A percentile compares a stretch with the other conserved stretches of the same genome.
Evolutionary conservation across 2,113 vertebrate species (phyloP).

Genomic region (Bos indicus): DNA sequence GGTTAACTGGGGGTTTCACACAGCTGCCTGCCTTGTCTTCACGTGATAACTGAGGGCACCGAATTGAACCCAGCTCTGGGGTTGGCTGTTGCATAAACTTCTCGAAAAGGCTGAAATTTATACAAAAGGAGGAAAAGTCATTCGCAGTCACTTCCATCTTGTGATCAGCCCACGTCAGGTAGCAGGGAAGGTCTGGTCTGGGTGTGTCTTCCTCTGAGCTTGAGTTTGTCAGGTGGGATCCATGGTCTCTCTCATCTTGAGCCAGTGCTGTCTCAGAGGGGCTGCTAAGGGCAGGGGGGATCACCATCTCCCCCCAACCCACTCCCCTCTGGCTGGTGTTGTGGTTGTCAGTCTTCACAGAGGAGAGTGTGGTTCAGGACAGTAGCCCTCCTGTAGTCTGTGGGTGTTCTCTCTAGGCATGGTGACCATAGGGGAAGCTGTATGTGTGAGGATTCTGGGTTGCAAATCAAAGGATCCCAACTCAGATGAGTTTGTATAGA

Average conservation of each 20-base stretch:
- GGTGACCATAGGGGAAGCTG: rapidly evolving
- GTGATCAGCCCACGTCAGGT: background rate
- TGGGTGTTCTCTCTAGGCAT: background rate
- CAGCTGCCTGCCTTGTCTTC: background rate
- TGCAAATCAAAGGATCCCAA: background rate
- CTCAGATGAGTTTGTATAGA: background rate
- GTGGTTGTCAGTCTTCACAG: background rate
- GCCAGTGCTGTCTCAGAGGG: background rate
- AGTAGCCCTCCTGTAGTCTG: background rate
- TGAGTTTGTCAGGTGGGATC: background rate
- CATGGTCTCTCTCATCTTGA: background rate
- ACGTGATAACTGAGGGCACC: background rate
- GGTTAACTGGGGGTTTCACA: background rate
- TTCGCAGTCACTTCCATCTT: background rate
- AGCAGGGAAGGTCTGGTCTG: background rate
- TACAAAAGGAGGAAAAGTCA: background rate
- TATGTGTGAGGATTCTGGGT: background rate
- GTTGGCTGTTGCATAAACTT: background rate
- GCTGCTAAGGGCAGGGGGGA: rapidly evolving
- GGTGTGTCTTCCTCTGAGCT: background rate
- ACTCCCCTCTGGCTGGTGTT: background rate
- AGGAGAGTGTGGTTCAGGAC: background rate
- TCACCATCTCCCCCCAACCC: background rate
- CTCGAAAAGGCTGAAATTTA: background rate
- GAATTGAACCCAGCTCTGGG: background rate